phyloP scores from a whole-genome alignment of 2,113 vertebrate genomes.

The Gymnocephalus cernua region DNA sequence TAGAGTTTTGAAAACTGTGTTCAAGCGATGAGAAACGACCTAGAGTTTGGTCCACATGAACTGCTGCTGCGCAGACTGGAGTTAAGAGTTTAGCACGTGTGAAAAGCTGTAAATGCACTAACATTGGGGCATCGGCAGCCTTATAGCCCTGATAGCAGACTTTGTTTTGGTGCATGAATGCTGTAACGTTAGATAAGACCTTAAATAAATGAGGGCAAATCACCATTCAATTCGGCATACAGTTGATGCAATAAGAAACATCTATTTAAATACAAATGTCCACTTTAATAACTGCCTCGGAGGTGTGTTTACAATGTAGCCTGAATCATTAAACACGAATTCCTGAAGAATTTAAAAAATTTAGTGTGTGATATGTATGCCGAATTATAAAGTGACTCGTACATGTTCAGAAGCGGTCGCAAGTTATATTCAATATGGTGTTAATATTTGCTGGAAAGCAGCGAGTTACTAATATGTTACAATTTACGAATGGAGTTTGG shows the following conservation, averaged over 20 bases:
- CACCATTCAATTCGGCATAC: not conserved
- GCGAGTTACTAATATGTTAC: accelerated
- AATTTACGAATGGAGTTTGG: not conserved
- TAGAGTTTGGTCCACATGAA: too few relatives aligned
- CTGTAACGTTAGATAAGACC: accelerated
- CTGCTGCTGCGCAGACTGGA: too few relatives aligned
- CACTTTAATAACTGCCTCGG: not conserved
- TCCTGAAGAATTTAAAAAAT: too few relatives aligned
- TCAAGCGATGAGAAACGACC: too few relatives aligned
- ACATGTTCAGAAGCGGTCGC: accelerated
- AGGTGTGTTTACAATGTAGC: too few relatives aligned
- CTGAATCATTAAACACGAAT: not conserved
- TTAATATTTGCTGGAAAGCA: accelerated
- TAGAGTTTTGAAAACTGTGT: too few relatives aligned
- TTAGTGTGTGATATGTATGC: not conserved
- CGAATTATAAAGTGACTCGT: conserved; percentile 16
- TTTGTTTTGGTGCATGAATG: too few relatives aligned
- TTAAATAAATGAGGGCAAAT: not conserved
- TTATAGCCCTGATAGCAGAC: too few relatives aligned
- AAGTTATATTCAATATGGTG: accelerated
- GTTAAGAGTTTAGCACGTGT: too few relatives aligned
- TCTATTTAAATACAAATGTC: not conserved
- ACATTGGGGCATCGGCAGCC: too few relatives aligned
- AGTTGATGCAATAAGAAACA: not conserved
- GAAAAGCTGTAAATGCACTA: too few relatives aligned